Percentiles rank a stretch among this genome's conserved stretches.
These are phyloP conservation scores for Subacronicta megacephala DNA, from an alignment of 2,888 invertebrate genomes.

Conservation along the genomic window DNA sequence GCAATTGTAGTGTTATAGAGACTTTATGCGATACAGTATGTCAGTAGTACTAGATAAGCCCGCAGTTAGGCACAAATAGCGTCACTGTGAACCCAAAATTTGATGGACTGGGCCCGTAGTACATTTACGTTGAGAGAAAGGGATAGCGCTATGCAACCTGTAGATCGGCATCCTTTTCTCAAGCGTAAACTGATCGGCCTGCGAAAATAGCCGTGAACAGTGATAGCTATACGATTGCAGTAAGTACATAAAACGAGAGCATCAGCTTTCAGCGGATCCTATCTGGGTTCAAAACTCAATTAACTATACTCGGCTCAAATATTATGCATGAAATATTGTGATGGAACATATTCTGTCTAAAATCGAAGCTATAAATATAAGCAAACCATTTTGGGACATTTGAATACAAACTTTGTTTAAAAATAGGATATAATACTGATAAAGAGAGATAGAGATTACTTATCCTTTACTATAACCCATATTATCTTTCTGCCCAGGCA, in stretches of 20 bases:
- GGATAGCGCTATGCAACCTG: too few species aligned
- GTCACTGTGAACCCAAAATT: slow-evolving; percentile 1
- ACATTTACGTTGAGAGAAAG: too few species aligned
- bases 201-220: slow-evolving; percentile 8
- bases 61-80: not conserved
- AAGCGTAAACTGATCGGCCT: too few species aligned
- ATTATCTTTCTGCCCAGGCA: too few species aligned
- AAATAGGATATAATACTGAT: too few species aligned
- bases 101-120: not conserved
- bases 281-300: slow-evolving; percentile 34
- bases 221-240: slow-evolving; percentile 1
- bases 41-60: slow-evolving; percentile 10
- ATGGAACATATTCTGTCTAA: slow-evolving; percentile 6
- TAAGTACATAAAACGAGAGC: slow-evolving; percentile 7
- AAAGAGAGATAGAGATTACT: too few species aligned
- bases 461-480: too few species aligned
- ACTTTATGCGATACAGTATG: not conserved
- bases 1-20: not conserved
- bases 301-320: slow-evolving; percentile 18
- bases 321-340: slow-evolving; percentile 18
- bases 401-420: too few species aligned
- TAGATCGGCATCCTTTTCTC: too few species aligned
- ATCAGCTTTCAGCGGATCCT: slow-evolving; percentile 23
- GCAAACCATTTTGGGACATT: too few species aligned
- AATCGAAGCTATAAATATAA: not conserved